Base-by-base conservation (phyloP, 2,888 invertebrate genomes). In the Dicyrtomina minuta region DNA sequence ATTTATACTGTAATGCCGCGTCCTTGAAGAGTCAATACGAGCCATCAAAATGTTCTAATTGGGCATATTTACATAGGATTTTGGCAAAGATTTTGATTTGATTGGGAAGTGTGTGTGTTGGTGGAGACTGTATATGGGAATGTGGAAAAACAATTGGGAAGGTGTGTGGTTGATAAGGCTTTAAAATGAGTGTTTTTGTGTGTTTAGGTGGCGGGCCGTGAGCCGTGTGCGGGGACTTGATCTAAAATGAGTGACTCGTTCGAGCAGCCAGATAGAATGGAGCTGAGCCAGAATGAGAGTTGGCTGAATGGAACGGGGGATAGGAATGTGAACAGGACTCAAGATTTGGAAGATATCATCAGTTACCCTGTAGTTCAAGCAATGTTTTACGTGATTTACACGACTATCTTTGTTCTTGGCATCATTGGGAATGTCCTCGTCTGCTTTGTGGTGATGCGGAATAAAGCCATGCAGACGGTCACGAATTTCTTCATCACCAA, bases 401-500 rank as follows among this genome's bases (percentile, higher is more conserved):
- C 87, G 2, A 83, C 88, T 10, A 92, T 95, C 70, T 98, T 97
- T 81, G 86, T 92, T 0, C 84, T 95, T 53, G 98, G 98, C 2
- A 85, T 95, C 1, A 88, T 90, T 78, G 96, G 96, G 0, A 96
- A 96, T 82, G 86, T 90, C 0, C 84, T 98, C 20, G 97, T 98
- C 24, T 94, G 95, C 80, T 96, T 90, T 81, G 96, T 98, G 17
- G 96, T 99, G 6, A 87, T 91, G 43, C 86, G 93, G 39, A 97
- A 96, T 83, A 90, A 89, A 77, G 90, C 92, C 33, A 97, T 98
- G 97, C 96, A 96, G 81, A 96, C 96, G 0, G 97, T 98, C 44
- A 98, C 98, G 3, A 98, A 98, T 82, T 87, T 96, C 64, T 98
- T 98, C 84, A 98, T 98, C 80, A 93, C 94, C 51, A 98, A 98